Conservation (phyloP, 2,797 vertebrate species). For the Aselliscus stoliczkanus region DNA sequence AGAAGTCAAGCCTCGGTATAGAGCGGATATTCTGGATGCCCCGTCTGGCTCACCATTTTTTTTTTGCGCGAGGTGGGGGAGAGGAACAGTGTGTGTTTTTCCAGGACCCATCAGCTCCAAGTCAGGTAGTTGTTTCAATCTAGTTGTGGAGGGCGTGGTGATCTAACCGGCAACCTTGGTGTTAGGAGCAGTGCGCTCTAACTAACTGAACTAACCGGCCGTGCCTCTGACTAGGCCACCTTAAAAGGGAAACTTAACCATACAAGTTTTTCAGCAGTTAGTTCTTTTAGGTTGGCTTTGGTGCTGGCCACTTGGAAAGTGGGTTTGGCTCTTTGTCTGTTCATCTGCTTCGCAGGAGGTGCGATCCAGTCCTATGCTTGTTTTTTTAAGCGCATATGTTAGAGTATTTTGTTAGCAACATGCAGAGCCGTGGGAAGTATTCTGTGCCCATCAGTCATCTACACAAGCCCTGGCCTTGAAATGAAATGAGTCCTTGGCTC, state of each 20-base stretch:
- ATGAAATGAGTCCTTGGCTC: not conserved
- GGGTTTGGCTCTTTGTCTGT: not conserved
- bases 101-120: no score
- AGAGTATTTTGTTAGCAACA: not conserved
- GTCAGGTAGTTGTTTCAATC: no score
- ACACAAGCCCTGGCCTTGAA: not conserved
- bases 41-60: no score
- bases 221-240: no score
- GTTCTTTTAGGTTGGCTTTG: not conserved
- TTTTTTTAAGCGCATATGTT: not conserved
- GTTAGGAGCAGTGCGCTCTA: no score
- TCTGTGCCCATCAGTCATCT: not conserved
- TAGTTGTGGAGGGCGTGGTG: no score
- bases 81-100: no score
- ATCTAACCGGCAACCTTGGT: no score
- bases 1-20: not conserved
- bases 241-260: not conserved
- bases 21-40: not conserved
- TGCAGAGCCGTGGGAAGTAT: not conserved
- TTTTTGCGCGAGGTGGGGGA: no score
- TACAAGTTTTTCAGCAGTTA: not conserved
- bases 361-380: not conserved
- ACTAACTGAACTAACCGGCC: no score
- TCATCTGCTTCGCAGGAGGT: not conserved
- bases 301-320: not conserved